These are phyloP conservation scores for Neodiprion lecontei DNA, from an alignment of 1,140 invertebrate genomes.

Conservation along the genomic window DNA sequence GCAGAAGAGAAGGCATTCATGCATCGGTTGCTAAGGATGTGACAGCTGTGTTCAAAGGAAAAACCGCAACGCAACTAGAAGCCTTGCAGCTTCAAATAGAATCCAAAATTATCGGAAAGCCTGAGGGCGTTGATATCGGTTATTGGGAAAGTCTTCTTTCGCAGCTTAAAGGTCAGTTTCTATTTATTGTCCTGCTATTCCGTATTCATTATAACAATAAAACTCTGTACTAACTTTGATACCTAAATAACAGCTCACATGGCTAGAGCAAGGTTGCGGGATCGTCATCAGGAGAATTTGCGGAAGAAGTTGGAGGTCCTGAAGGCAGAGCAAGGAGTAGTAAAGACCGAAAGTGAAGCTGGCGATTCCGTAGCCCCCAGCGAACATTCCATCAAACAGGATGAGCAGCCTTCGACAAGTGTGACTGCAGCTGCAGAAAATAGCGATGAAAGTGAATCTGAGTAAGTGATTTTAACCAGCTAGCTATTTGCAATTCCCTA, in stretches of 20 bases:
- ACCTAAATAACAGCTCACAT: constrained; percentile 77
- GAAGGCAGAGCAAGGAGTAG: constrained; percentile 85
- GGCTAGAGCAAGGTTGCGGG: constrained; percentile 88
- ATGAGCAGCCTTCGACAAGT: constrained; percentile 34
- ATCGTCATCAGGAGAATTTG: constrained; percentile 93
- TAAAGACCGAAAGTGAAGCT: constrained; percentile 51
- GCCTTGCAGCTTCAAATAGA: constrained; percentile 88
- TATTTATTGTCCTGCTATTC: constrained; percentile 13
- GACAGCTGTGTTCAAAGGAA: constrained; percentile 90
- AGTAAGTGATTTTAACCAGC: constrained; percentile 32
- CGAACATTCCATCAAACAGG: constrained; percentile 34
- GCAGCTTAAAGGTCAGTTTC: constrained; percentile 78
- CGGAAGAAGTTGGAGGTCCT: constrained; percentile 87
- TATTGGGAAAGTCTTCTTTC: constrained; percentile 97
- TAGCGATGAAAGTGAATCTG: constrained; percentile 46
- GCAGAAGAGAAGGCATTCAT: constrained; percentile 91
- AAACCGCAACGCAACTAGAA: constrained; percentile 86
- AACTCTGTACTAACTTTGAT: constrained; percentile 11
- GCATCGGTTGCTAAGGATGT: constrained; percentile 91
- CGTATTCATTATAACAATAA: constrained; percentile 9
- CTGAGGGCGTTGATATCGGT: constrained; percentile 93
- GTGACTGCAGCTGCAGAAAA: constrained; percentile 36
- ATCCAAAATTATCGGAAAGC: constrained; percentile 82
- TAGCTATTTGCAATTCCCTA: neutral
- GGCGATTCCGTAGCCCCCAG: constrained; percentile 31